These are phyloP conservation scores for Verasper variegatus DNA, from an alignment of 2,113 vertebrate genomes.

Conservation along the genomic window DNA sequence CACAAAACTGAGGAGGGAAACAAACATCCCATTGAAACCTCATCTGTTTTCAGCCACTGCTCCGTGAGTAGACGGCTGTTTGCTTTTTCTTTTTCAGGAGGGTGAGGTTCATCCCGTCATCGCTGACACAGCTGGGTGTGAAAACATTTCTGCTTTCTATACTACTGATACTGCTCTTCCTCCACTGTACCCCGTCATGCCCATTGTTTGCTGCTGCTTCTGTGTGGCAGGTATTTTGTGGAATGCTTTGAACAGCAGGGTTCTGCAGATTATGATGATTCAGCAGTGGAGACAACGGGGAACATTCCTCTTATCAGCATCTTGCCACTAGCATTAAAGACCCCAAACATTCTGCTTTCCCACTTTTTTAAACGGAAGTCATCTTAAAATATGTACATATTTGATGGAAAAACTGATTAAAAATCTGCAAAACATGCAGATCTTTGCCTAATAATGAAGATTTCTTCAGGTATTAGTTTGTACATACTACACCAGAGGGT, in stretches of 20 bases:
- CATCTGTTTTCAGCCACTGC: neutral
- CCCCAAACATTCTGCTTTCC: neutral
- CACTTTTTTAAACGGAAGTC: neutral
- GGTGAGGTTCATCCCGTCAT: no score
- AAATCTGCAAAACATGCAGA: neutral
- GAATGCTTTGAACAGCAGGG: slow-evolving; percentile 7
- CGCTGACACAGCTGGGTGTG: neutral
- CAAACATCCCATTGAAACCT: neutral
- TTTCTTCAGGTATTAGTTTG: neutral
- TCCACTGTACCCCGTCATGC: neutral
- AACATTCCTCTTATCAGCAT: slow-evolving; percentile 27
- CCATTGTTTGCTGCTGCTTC: slow-evolving; percentile 34
- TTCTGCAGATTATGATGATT: slow-evolving; percentile 31
- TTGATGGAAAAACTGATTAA: slow-evolving; percentile 1
- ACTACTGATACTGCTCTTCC: slow-evolving; percentile 17
- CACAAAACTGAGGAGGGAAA: neutral
- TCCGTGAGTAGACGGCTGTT: neutral
- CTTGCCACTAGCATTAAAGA: neutral
- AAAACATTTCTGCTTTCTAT: neutral
- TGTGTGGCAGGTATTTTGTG: slow-evolving; percentile 12
- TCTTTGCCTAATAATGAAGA: neutral
- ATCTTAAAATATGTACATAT: slow-evolving; percentile 28
- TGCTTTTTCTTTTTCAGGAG: neutral
- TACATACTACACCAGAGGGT: neutral
- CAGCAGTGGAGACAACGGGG: slow-evolving; percentile 27